These are phyloP conservation scores for Drosophila takahashii DNA, from an alignment of 1,140 invertebrate genomes.

Conservation along the genomic window DNA sequence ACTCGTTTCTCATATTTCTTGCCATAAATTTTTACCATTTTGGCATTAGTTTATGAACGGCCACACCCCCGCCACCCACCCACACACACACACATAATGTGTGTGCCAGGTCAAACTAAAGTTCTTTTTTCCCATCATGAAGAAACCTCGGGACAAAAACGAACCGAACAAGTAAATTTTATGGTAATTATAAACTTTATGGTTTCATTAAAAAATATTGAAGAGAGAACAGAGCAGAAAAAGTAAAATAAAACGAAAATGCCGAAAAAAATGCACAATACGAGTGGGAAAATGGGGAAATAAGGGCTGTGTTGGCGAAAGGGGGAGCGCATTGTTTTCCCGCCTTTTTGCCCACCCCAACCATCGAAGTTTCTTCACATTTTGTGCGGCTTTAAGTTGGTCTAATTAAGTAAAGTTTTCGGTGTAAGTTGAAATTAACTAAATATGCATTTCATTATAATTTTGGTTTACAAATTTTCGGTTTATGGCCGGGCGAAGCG, in stretches of 20 bases:
- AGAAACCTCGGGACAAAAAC: constrained; percentile 49
- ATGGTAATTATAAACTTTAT: constrained; percentile 80
- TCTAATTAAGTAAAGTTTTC: constrained; percentile 76
- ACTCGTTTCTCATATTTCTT: constrained; percentile 73
- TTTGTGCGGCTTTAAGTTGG: constrained; percentile 62
- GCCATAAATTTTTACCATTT: constrained; percentile 72
- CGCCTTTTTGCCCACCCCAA: neutral
- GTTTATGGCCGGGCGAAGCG: constrained; percentile 19
- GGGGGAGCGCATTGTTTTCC: constrained; percentile 29
- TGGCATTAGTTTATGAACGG: constrained; percentile 65
- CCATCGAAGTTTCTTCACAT: constrained; percentile 33
- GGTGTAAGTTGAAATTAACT: constrained; percentile 68
- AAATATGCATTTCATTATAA: constrained; percentile 76
- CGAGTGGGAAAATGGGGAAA: neutral
- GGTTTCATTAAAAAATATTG: constrained; percentile 70
- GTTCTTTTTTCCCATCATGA: constrained; percentile 42
- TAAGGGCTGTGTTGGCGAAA: neutral
- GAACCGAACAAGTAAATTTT: constrained; percentile 65
- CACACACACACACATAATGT: neutral
- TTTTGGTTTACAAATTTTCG: constrained; percentile 41
- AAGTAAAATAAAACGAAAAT: constrained; percentile 13
- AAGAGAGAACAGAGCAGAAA: constrained; percentile 15
- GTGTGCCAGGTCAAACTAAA: constrained; percentile 43
- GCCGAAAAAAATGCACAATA: constrained; percentile 26
- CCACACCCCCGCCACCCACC: constrained; percentile 33